Percentiles rank a stretch among this genome's conserved stretches.
These are phyloP conservation scores for Argyresthia albistria DNA, from an alignment of 2,888 invertebrate genomes.

Conservation along the genomic window DNA sequence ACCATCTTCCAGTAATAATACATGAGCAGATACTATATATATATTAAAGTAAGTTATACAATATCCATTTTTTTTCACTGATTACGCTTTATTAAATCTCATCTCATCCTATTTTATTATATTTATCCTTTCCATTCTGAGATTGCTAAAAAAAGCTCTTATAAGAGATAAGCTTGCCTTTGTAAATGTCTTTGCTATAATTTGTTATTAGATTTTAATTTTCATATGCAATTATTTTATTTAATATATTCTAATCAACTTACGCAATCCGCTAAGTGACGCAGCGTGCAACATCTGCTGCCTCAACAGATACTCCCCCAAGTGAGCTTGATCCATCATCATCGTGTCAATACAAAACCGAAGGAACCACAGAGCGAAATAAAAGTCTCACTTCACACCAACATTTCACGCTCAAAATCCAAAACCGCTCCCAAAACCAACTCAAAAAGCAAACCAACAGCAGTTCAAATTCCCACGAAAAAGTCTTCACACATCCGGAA, in stretches of 20 bases:
- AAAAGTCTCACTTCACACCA: conserved; percentile 48
- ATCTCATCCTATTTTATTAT: no score
- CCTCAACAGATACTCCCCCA: conserved; percentile 62
- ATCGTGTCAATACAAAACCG: conserved; percentile 25
- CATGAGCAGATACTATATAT: no score
- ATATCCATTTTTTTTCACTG: no score
- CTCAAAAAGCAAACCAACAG: conserved; percentile 14
- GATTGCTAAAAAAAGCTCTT: no score
- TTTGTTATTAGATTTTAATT: no score
- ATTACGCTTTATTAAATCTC: no score
- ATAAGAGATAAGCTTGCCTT: no score
- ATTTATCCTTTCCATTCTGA: no score
- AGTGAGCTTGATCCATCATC: conserved; percentile 69
- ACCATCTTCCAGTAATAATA: no score
- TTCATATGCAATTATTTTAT: no score
- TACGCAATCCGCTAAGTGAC: conserved; percentile 56
- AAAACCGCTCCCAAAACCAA: conserved; percentile 6
- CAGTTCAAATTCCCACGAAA: conserved; percentile 8
- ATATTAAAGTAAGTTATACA: no score
- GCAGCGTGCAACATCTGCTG: conserved; percentile 67
- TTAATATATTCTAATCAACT: conserved; percentile 20
- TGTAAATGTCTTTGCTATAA: no score
- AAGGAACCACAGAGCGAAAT: conserved; percentile 21
- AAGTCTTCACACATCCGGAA: conserved; percentile 14
- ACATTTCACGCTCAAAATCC: conserved; percentile 23